Conservation (phyloP, 1,140 invertebrate genomes). For the Phymastichus coffea region DNA sequence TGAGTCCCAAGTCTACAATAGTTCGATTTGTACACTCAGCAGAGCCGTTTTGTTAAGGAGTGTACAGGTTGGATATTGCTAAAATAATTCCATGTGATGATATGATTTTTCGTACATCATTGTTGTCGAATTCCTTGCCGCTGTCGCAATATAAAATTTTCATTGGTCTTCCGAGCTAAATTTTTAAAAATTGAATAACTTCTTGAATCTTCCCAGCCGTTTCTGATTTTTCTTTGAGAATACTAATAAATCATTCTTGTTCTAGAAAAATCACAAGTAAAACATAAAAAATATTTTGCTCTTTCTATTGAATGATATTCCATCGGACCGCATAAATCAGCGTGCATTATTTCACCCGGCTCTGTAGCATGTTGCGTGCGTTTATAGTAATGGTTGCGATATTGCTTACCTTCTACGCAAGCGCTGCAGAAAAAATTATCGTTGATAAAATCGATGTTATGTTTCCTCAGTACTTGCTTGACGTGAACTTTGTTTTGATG, state of each 20-base stretch:
- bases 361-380: background rate
- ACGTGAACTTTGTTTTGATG: background rate
- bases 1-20: background rate
- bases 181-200: background rate
- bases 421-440: background rate
- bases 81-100: background rate
- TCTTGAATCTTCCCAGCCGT: background rate
- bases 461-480: background rate
- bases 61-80: background rate
- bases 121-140: background rate
- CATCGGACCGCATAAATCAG: slow-evolving; percentile 13
- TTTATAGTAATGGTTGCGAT: background rate
- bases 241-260: background rate
- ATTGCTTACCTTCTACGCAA: background rate
- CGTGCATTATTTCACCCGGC: background rate
- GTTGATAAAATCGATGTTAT: background rate
- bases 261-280: background rate
- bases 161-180: background rate
- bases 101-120: background rate
- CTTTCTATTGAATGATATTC: background rate
- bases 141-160: background rate
- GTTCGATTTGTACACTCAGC: background rate
- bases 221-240: background rate
- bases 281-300: background rate
- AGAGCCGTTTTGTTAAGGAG: background rate